phyloP scores from a whole-genome alignment of 2,888 invertebrate species.

The Meiosimyza decipiens region DNA sequence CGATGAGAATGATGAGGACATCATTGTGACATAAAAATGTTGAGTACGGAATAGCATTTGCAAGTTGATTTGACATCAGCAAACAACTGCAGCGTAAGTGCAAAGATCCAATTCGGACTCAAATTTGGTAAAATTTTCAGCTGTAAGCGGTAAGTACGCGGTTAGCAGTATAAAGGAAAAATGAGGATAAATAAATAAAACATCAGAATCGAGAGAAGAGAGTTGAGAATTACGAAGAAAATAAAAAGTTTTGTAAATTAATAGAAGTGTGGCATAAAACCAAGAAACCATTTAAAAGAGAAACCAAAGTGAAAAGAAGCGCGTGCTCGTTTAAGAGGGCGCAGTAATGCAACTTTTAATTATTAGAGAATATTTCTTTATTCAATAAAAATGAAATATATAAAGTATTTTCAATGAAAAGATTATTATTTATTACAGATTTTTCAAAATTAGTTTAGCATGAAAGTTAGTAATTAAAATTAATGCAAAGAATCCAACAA shows the following conservation, averaged over 20 bases:
- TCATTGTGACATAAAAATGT: constrained; percentile 62
- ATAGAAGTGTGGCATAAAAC: no score
- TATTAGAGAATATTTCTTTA: constrained; percentile 16
- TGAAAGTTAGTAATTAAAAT: constrained; percentile 51
- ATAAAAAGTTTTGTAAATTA: not conserved
- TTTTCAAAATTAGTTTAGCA: constrained; percentile 26
- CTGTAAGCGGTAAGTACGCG: not conserved
- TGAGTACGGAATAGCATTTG: constrained; percentile 5
- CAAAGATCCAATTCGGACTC: not conserved
- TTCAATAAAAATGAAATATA: constrained; percentile 23
- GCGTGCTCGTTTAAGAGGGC: not conserved
- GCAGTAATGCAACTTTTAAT: not conserved
- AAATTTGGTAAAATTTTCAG: not conserved
- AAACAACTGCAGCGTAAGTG: not conserved
- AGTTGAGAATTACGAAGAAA: not conserved
- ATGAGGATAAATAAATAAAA: constrained; percentile 5
- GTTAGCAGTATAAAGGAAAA: not conserved
- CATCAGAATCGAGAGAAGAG: not conserved
- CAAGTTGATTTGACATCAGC: not conserved
- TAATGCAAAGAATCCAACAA: constrained; percentile 39
- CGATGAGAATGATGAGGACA: constrained; percentile 66
- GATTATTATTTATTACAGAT: constrained; percentile 37
- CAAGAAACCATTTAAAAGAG: not conserved
- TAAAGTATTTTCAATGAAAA: constrained; percentile 12
- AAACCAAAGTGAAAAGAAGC: constrained; percentile 1